phyloP scores from a whole-genome alignment of 2,888 invertebrate species.

The Meiosimyza platycephala region DNA sequence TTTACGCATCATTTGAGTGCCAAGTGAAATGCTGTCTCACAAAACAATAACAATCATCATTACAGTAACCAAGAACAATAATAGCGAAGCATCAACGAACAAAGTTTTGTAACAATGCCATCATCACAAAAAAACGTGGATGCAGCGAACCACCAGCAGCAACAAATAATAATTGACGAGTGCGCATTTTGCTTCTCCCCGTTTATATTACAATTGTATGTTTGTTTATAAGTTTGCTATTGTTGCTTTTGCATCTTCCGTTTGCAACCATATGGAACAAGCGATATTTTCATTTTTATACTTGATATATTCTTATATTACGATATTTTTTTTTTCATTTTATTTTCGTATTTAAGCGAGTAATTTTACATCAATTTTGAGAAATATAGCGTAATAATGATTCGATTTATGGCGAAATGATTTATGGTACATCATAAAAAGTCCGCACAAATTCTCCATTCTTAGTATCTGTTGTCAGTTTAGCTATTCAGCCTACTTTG shows the following conservation, averaged over 20 bases:
- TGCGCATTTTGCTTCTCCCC: conserved; percentile 4
- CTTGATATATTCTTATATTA: too few species aligned
- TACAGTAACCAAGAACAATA: conserved; percentile 33
- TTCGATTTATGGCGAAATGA: too few species aligned
- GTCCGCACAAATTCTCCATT: too few species aligned
- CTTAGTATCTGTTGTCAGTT: too few species aligned
- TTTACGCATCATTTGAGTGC: conserved; percentile 28
- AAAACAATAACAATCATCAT: conserved; percentile 38
- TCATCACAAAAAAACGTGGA: conserved; percentile 1
- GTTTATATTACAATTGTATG: conserved; percentile 9
- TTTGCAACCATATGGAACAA: background rate
- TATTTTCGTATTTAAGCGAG: too few species aligned
- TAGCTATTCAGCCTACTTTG: too few species aligned
- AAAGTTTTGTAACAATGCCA: conserved; percentile 2
- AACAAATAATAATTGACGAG: conserved; percentile 12
- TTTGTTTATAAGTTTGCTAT: conserved; percentile 21
- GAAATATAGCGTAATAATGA: too few species aligned
- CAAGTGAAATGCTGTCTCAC: conserved; percentile 28
- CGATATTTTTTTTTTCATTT: too few species aligned
- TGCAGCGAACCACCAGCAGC: conserved; percentile 19
- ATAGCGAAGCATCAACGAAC: conserved; percentile 18
- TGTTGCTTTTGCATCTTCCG: background rate
- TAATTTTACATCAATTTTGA: too few species aligned
- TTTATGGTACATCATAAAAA: too few species aligned
- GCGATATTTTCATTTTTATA: background rate